Evolutionary conservation across 2,113 vertebrate genomes (phyloP).

Genomic region (Brachypteracias leptosomus): DNA sequence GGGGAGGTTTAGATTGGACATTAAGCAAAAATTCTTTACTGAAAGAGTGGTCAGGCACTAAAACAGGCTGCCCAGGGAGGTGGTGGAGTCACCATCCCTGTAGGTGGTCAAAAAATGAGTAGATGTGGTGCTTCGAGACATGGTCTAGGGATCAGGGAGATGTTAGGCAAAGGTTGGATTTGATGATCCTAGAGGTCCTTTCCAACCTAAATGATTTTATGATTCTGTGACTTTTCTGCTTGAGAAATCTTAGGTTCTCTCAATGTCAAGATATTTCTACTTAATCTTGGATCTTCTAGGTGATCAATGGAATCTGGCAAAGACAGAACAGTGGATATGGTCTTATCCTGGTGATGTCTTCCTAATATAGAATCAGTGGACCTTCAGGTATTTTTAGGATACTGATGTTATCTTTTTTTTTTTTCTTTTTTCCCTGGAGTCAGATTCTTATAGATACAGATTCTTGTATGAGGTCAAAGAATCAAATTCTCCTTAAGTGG

Average conservation of each 20-base stretch:
- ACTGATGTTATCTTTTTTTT: accelerated
- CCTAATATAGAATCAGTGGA: not conserved
- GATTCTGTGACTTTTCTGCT: not conserved
- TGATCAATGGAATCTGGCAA: not conserved
- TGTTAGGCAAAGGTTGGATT: too few species aligned
- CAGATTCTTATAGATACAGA: not conserved
- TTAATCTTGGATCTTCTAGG: accelerated
- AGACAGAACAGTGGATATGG: not conserved
- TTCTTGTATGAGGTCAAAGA: not conserved
- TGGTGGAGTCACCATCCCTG: too few species aligned
- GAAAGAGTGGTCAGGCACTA: too few species aligned
- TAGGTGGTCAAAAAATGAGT: too few species aligned
- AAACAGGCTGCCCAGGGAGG: too few species aligned
- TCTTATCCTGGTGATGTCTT: not conserved
- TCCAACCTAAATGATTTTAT: too few species aligned
- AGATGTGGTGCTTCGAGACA: too few species aligned
- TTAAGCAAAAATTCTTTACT: too few species aligned
- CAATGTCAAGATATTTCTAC: not conserved
- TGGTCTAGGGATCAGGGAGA: too few species aligned
- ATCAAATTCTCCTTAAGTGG: not conserved
- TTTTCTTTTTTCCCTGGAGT: not conserved
- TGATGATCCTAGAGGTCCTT: too few species aligned
- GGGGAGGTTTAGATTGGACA: too few species aligned
- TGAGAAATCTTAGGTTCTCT: not conserved
- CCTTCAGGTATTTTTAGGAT: not conserved